These are phyloP conservation scores for Cyrtorhinus lividipennis DNA, from an alignment of 1,140 invertebrate species.

Conservation along the genomic window DNA sequence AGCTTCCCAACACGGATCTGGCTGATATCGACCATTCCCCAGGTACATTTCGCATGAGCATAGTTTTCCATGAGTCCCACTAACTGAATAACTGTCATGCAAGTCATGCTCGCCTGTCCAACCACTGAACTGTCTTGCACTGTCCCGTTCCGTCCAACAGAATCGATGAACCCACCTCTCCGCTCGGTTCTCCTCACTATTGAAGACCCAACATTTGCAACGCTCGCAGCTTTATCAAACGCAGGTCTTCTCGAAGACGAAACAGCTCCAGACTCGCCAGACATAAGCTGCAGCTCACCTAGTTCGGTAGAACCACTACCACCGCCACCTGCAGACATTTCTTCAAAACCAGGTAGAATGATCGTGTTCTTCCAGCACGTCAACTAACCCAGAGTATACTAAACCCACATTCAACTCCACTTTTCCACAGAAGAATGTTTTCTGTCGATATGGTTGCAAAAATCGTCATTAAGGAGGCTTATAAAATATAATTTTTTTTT, in stretches of 20 bases:
- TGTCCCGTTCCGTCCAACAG: neutral
- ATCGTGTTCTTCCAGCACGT: neutral
- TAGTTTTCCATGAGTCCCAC: too few relatives aligned
- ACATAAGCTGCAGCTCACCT: constrained; percentile 49
- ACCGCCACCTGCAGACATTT: constrained; percentile 14
- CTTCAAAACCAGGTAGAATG: neutral
- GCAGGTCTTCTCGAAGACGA: constrained; percentile 44
- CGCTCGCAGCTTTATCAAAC: constrained; percentile 51
- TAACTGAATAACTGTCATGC: too few relatives aligned
- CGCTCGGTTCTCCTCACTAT: constrained; percentile 37
- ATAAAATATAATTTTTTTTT: too few relatives aligned
- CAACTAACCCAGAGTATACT: constrained; percentile 1
- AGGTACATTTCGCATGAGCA: too few relatives aligned
- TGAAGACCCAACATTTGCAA: constrained; percentile 60
- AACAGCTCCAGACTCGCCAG: constrained; percentile 54
- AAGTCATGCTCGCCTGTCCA: too few relatives aligned
- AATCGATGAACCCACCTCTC: constrained; percentile 20
- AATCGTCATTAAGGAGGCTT: too few relatives aligned
- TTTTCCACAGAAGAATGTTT: too few relatives aligned
- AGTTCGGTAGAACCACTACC: constrained; percentile 41
- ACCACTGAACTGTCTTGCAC: neutral
- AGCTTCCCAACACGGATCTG: constrained; percentile 26
- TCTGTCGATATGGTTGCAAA: too few relatives aligned
- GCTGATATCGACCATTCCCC: constrained; percentile 33
- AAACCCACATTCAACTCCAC: too few relatives aligned